Conservation (phyloP, 1,140 invertebrate species). For the Brachionus angularis region DNA sequence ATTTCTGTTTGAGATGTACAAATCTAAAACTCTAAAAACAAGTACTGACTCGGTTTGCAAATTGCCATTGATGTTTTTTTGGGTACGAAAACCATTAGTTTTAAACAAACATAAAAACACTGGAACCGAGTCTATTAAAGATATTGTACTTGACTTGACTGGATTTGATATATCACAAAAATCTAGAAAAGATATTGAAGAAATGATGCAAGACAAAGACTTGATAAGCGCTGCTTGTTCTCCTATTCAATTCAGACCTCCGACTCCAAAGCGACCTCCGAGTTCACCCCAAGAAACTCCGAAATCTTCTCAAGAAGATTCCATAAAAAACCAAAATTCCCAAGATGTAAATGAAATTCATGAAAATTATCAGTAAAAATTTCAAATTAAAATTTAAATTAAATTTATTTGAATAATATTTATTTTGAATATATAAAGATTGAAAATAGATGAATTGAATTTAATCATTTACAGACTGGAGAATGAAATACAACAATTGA, state of each 20-base stretch:
- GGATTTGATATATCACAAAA: neutral
- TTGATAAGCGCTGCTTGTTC: neutral
- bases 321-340: neutral
- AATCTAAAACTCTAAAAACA: neutral
- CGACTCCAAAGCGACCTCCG: neutral
- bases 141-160: neutral
- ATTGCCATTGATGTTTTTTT: conserved; percentile 40
- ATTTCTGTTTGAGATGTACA: conserved; percentile 13
- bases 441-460: conserved; percentile 28
- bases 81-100: neutral
- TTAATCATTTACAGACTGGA: neutral
- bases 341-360: conserved; percentile 19
- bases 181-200: neutral
- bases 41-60: neutral
- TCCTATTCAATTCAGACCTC: neutral
- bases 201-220: neutral
- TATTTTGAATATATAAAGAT: neutral
- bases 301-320: no score
- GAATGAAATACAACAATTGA: conserved; percentile 19
- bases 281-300: neutral
- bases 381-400: neutral
- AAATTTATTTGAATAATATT: neutral
- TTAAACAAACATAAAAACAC: neutral
- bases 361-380: conserved; percentile 24
- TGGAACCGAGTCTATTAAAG: neutral